Evolutionary conservation across 2,113 vertebrate genomes (phyloP).

Genomic region (Pelvicachromis taeniatus): DNA sequence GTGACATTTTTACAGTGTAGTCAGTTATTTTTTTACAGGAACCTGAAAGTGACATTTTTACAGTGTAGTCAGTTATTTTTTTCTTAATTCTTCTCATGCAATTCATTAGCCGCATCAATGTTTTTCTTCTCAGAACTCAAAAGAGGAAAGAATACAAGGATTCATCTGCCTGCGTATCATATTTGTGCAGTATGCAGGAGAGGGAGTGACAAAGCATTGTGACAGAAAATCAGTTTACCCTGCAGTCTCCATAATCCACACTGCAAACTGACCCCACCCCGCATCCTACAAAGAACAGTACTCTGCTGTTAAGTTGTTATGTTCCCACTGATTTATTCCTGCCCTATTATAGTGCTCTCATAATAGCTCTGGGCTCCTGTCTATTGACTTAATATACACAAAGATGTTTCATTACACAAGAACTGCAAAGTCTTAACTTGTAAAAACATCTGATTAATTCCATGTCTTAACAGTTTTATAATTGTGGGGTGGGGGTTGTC

Average conservation of each 20-base stretch:
- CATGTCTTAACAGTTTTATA: not conserved
- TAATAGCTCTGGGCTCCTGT: not conserved
- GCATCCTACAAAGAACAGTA: not conserved
- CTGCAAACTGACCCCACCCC: slow-evolving; percentile 29
- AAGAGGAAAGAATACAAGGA: not conserved
- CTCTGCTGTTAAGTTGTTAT: not conserved
- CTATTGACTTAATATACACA: slow-evolving; percentile 14
- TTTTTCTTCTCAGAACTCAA: not conserved
- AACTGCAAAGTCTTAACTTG: not conserved
- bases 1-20: not conserved
- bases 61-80: not conserved
- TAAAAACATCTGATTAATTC: not conserved
- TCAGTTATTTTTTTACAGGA: not conserved
- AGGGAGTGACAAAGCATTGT: not conserved
- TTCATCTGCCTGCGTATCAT: not conserved
- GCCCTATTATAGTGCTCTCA: not conserved
- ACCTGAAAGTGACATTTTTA: too few species aligned
- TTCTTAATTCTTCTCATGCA: not conserved
- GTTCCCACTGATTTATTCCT: not conserved
- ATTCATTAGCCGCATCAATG: not conserved
- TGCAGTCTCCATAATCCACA: slow-evolving; percentile 3
- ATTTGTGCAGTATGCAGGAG: not conserved
- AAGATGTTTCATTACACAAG: not conserved
- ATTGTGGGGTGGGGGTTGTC: not conserved
- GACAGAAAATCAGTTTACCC: slow-evolving; percentile 42